Evolutionary conservation across 2,113 vertebrate genomes (phyloP).

Genomic region (Tupaia tana): DNA sequence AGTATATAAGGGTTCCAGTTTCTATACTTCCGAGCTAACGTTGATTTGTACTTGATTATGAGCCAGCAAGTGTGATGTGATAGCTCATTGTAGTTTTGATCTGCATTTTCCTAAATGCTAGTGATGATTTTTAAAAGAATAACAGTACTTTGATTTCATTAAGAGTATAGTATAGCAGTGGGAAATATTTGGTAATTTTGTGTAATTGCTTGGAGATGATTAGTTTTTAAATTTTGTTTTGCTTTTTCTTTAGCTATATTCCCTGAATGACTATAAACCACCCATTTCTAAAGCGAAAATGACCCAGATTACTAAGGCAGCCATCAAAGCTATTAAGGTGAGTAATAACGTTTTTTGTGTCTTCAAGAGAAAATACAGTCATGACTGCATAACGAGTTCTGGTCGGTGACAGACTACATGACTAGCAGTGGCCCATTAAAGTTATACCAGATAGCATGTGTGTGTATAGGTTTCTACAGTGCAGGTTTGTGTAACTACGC

Average conservation of each 20-base stretch:
- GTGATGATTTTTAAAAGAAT: slow-evolving; percentile 47
- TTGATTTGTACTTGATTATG: not conserved
- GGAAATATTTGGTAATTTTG: slow-evolving; percentile 41
- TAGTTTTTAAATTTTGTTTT: slow-evolving; percentile 59
- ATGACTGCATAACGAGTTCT: too few relatives aligned
- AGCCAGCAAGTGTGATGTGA: not conserved
- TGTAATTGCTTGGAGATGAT: slow-evolving; percentile 33
- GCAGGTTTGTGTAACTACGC: too few relatives aligned
- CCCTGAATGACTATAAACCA: slow-evolving; percentile 98
- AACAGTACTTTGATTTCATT: slow-evolving; percentile 27
- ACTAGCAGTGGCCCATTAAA: too few relatives aligned
- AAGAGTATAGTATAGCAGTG: slow-evolving; percentile 43
- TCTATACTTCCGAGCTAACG: not conserved
- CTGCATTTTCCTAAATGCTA: not conserved
- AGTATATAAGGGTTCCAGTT: not conserved
- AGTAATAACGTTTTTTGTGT: slow-evolving; percentile 82
- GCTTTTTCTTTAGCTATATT: slow-evolving; percentile 92
- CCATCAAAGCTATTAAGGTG: slow-evolving; percentile 99
- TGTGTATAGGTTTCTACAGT: too few relatives aligned
- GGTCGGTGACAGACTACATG: too few relatives aligned
- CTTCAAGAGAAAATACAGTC: slow-evolving; percentile 60
- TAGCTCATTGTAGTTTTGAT: not conserved
- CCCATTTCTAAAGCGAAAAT: slow-evolving; percentile 99
- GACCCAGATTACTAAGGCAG: slow-evolving; percentile 99
- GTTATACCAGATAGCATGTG: too few relatives aligned